Conservation (phyloP, 2,888 invertebrate species). For the Eilema depressum region DNA sequence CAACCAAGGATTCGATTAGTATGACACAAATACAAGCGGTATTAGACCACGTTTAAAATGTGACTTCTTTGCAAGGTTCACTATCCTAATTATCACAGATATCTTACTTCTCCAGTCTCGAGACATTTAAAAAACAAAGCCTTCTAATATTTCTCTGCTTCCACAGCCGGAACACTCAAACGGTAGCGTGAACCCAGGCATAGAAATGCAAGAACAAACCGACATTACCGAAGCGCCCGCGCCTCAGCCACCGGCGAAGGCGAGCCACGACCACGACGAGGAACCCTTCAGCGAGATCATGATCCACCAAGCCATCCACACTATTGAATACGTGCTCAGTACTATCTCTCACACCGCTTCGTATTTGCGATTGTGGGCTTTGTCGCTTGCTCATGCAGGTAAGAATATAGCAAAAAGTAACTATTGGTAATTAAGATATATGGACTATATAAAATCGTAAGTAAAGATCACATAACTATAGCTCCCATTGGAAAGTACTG, state of each 20-base stretch:
- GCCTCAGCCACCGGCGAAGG: conserved; percentile 51
- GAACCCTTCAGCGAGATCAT: conserved; percentile 95
- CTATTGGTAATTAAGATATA: neutral
- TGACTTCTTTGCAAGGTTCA: too few species aligned
- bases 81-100: too few species aligned
- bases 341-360: conserved; percentile 99
- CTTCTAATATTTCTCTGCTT: neutral
- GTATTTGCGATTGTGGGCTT: conserved; percentile 98
- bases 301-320: conserved; percentile 98
- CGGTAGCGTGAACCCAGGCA: conserved; percentile 89
- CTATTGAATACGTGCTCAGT: conserved; percentile 98
- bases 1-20: too few species aligned
- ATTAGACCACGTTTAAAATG: too few species aligned
- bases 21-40: too few species aligned
- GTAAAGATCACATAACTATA: neutral
- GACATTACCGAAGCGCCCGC: conserved; percentile 64
- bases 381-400: conserved; percentile 98
- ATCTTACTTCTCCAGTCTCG: too few species aligned
- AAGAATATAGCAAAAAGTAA: conserved; percentile 40
- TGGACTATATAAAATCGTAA: neutral
- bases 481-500: too few species aligned
- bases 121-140: too few species aligned
- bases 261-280: conserved; percentile 77
- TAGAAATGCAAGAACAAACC: conserved; percentile 88
- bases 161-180: conserved; percentile 80